Evolutionary conservation across 2,797 vertebrate species (phyloP).

Genomic region (Danio albolineatus): DNA sequence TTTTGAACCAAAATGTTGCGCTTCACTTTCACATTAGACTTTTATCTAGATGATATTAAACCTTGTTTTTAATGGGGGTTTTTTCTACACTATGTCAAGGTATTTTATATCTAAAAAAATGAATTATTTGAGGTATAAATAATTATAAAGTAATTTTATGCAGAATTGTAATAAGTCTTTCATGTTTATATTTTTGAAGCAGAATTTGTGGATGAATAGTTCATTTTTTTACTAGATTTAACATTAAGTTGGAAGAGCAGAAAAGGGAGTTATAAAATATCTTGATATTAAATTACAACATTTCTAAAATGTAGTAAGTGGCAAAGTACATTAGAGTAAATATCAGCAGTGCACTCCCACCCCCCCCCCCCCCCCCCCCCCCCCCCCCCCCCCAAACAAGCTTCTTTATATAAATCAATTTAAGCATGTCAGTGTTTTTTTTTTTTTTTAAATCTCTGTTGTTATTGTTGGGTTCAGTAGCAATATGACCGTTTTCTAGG

Average conservation of each 20-base stretch:
- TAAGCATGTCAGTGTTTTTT: not conserved
- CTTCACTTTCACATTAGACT: not conserved
- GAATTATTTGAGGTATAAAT: constrained; percentile 63
- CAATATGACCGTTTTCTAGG: not conserved
- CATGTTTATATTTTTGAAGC: not conserved
- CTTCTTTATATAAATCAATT: not conserved
- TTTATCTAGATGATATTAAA: not conserved
- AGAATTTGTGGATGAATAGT: too few species aligned
- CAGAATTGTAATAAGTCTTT: not conserved
- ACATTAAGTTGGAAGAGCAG: too few species aligned
- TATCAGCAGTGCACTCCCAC: not conserved
- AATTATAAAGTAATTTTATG: constrained; percentile 44
- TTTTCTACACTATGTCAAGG: constrained; percentile 46
- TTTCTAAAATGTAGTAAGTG: not conserved
- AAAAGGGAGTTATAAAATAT: not conserved
- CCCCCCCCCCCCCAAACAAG: not conserved
- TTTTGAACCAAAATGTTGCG: not conserved
- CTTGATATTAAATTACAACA: too few species aligned
- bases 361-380: too few species aligned
- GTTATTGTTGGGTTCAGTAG: too few species aligned
- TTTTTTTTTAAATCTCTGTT: too few species aligned
- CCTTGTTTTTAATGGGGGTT: not conserved
- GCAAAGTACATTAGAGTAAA: not conserved
- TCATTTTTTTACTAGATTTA: too few species aligned
- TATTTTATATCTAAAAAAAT: constrained; percentile 51